Evolutionary conservation across 2,113 vertebrate species (phyloP).

Genomic region (Pelodiscus sinensis): DNA sequence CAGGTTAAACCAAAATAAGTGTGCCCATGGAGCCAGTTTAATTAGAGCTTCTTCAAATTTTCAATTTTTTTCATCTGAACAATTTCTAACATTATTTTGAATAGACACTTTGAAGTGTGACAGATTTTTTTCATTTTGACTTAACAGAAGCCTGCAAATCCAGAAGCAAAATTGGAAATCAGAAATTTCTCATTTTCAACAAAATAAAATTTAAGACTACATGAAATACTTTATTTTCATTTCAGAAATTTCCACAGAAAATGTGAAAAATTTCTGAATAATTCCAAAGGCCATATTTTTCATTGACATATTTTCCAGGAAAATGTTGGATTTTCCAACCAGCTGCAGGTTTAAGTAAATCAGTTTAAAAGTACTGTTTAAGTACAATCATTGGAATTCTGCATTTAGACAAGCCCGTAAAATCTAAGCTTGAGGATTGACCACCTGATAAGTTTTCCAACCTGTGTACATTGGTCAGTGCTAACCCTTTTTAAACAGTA

Average conservation of each 20-base stretch:
- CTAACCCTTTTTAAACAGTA: background rate
- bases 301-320: rapidly evolving
- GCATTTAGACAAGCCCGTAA: background rate
- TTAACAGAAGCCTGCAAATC: background rate
- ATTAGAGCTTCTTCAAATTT: background rate
- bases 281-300: background rate
- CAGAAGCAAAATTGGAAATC: background rate
- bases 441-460: background rate
- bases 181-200: background rate
- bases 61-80: background rate
- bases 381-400: background rate
- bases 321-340: background rate
- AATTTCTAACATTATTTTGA: background rate
- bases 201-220: background rate
- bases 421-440: background rate
- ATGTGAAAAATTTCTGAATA: background rate
- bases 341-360: background rate
- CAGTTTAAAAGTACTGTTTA: background rate
- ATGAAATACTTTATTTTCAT: background rate
- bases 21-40: background rate
- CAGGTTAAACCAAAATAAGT: background rate
- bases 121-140: background rate
- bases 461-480: background rate
- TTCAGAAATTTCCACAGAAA: background rate
- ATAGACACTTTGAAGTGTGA: background rate